These are phyloP conservation scores for Pipistrellus nathusii DNA, from an alignment of 2,797 vertebrate species.

Conservation along the genomic window DNA sequence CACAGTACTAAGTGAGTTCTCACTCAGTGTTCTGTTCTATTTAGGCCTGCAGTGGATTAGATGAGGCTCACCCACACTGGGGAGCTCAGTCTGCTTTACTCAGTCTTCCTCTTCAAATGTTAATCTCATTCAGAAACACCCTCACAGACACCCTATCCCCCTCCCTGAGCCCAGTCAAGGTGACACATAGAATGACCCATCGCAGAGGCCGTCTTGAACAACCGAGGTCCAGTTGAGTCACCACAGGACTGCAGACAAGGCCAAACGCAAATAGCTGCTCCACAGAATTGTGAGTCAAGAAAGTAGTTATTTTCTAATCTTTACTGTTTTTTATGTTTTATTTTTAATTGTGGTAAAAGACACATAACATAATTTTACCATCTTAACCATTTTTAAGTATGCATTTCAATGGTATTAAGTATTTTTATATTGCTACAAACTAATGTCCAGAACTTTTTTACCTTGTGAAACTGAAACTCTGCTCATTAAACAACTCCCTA, in stretches of 20 bases:
- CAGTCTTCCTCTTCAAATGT: background rate
- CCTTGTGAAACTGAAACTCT: background rate
- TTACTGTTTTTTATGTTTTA: constrained; percentile 36
- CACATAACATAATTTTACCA: background rate
- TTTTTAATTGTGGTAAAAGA: constrained; percentile 56
- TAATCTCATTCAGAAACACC: background rate
- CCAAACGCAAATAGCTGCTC: background rate
- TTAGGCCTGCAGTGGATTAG: background rate
- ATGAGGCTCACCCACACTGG: background rate
- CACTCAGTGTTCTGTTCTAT: background rate
- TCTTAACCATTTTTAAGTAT: constrained; percentile 41
- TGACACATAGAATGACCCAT: background rate
- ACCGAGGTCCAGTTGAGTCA: background rate
- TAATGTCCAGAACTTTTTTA: background rate
- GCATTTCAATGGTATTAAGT: background rate
- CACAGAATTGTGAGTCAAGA: background rate
- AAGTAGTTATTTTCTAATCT: constrained; percentile 40
- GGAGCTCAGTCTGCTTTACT: background rate
- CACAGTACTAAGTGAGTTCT: background rate
- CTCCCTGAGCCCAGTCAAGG: background rate
- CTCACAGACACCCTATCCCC: background rate
- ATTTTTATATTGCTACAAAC: background rate
- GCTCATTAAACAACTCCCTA: background rate
- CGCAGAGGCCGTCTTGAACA: background rate
- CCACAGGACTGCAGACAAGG: background rate